Evolutionary conservation across 2,797 vertebrate species (phyloP), one percentile per base, ranked within the genome.

Genomic region (Microctenopoma stevenorrisi): DNA sequence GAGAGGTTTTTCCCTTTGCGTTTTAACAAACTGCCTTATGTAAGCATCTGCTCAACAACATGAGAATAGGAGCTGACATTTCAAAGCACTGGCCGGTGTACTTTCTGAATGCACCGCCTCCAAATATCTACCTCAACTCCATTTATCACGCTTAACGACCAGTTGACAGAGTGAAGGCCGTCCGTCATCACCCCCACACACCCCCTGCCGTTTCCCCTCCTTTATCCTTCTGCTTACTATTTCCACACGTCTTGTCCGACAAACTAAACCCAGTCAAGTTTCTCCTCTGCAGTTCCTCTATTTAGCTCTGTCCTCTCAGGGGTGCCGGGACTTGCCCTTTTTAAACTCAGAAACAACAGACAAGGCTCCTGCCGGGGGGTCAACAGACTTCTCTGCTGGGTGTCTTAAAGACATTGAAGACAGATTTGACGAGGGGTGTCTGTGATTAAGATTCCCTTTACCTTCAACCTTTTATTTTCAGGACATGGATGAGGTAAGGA

Each of bases 81-180:
- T 92, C 88, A 91, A 93, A 93, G 91, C 37, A 42, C 64, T 26
- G 38, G 52, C 65, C 74, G 18, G 53, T 72, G 61, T 74, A 77
- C 87, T 84, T 90, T 76, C 69, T 73, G 72, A 88, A 88, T 76
- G 74, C 81, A 78, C 51, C 70, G 52, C 74, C 74, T 87, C 82
- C 68, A 47, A 70, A 64, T 82, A 87, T 89, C 76, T 86, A 85
- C 81, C 86, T 89, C 76, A 28, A 65, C 89, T 88, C 78, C 87
- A 94, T 94, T 91, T 76, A 93, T 94, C 93, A 92, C 64, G 65
- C 78, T 82, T 88, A 94, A 92, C 59, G 78, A 89, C 76, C 53
- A 67, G 88, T 78, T 92, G 93, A 94, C 92, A 93, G 93, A 90
- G 40, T 88, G 90, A 94, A 92, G 89, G 87, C 82, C 79, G 72